Evolutionary conservation across 2,113 vertebrate genomes (phyloP).

Genomic region (Phylloscopus whistleri): DNA sequence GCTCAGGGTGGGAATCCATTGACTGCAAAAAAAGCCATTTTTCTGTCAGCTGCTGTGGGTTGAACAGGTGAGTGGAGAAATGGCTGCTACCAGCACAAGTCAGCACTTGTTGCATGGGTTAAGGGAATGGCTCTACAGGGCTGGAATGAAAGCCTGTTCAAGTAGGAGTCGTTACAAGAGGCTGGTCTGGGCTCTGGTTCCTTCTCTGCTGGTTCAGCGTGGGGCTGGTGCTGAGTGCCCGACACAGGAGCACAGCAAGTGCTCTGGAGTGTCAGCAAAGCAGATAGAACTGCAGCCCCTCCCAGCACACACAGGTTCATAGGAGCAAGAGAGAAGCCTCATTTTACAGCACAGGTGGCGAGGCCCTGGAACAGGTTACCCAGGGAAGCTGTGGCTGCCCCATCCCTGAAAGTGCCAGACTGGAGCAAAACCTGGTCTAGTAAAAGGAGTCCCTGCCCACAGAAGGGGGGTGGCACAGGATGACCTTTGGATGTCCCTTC

Average conservation of each 20-base stretch:
- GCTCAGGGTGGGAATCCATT: slow-evolving; percentile 90
- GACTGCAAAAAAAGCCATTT: slow-evolving; percentile 74
- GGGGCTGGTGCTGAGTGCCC: not conserved
- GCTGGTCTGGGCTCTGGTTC: not conserved
- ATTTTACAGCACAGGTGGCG: not conserved
- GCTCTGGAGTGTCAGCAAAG: not conserved
- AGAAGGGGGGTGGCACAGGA: not conserved
- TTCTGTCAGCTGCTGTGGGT: not conserved
- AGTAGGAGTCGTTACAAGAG: not conserved
- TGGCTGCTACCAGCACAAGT: not conserved
- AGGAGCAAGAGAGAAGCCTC: not conserved
- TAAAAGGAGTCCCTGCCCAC: not conserved
- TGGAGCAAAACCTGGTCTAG: not conserved
- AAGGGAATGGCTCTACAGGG: not conserved
- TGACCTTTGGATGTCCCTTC: not conserved
- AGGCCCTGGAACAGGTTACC: not conserved
- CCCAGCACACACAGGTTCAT: not conserved
- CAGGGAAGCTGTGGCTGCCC: not conserved
- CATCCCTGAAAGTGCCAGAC: not conserved
- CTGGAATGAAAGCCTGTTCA: not conserved
- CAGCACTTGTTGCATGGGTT: not conserved
- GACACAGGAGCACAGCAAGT: not conserved
- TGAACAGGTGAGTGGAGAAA: not conserved
- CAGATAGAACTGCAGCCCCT: not conserved
- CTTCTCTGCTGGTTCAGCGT: fast-evolving